Conservation (phyloP, 2,797 vertebrate species). For the Leuciscus waleckii region DNA sequence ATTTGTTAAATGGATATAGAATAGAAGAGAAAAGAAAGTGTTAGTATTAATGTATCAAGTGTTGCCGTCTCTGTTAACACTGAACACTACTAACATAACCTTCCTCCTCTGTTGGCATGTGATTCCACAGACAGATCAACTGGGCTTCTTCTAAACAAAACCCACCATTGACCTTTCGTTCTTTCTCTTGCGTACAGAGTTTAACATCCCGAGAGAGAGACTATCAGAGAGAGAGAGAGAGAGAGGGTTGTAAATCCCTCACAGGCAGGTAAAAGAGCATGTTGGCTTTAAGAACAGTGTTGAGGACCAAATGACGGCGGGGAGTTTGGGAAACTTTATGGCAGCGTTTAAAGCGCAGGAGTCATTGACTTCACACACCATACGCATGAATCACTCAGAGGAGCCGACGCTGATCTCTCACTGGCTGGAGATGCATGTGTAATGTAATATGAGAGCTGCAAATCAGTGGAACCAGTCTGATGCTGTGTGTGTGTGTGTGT, state of each 20-base stretch:
- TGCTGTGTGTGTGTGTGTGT: slow-evolving; percentile 20
- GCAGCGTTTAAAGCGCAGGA: slow-evolving; percentile 43
- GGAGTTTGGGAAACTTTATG: slow-evolving; percentile 47
- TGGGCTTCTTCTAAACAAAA: slow-evolving; percentile 6
- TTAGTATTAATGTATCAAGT: no score
- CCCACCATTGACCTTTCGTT: slow-evolving; percentile 3
- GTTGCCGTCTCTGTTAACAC: no score
- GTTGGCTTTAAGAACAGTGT: slow-evolving; percentile 66
- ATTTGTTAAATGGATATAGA: no score
- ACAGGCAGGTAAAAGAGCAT: slow-evolving; percentile 23
- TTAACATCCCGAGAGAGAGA: slow-evolving; percentile 13
- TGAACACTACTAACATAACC: not conserved
- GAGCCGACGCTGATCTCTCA: slow-evolving; percentile 14
- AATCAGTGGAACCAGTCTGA: slow-evolving; percentile 39
- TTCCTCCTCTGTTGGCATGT: not conserved
- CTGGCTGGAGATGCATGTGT: slow-evolving; percentile 6
- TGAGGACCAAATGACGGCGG: not conserved
- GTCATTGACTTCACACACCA: slow-evolving; percentile 42
- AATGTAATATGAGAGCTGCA: slow-evolving; percentile 33
- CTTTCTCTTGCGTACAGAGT: not conserved
- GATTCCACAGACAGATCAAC: not conserved
- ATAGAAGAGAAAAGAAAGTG: no score
- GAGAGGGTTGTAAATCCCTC: slow-evolving; percentile 37
- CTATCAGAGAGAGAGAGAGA: not conserved
- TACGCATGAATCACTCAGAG: slow-evolving; percentile 32